These are phyloP conservation scores for Bergia sp. DNA, from an alignment of 92 coral and sea anemone genomes.

Conservation along the genomic window DNA sequence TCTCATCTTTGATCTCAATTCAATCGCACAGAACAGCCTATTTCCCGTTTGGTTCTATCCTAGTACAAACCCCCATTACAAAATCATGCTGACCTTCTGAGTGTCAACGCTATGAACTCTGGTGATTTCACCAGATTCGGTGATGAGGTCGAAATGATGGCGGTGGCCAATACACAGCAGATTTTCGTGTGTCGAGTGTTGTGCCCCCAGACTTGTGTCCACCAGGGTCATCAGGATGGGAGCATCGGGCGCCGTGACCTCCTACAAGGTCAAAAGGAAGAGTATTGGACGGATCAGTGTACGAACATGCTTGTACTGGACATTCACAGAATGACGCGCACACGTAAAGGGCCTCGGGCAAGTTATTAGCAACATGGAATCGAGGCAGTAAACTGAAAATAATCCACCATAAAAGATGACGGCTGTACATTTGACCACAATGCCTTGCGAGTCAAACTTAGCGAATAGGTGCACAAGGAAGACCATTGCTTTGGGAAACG, in stretches of 20 bases:
- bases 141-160: constrained; percentile 84
- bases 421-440: too few species aligned
- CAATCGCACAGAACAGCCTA: not conserved
- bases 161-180: constrained; percentile 86
- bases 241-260: constrained; percentile 77
- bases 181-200: constrained; percentile 47
- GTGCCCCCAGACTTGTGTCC: constrained; percentile 46
- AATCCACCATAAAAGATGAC: too few species aligned
- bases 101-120: constrained; percentile 77
- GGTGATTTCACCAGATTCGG: constrained; percentile 70
- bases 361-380: too few species aligned
- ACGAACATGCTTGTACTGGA: too few species aligned
- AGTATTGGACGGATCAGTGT: not conserved
- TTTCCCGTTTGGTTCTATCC: not conserved
- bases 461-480: too few species aligned
- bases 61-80: not conserved
- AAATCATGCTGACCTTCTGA: constrained; percentile 57
- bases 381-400: too few species aligned
- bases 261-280: constrained; percentile 50
- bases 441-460: too few species aligned
- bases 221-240: constrained; percentile 85
- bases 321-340: too few species aligned
- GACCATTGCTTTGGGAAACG: too few species aligned
- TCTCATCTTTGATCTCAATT: not conserved
- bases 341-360: too few species aligned